Base-by-base conservation (phyloP, 2,888 invertebrate genomes). In the Furcula furcula region DNA sequence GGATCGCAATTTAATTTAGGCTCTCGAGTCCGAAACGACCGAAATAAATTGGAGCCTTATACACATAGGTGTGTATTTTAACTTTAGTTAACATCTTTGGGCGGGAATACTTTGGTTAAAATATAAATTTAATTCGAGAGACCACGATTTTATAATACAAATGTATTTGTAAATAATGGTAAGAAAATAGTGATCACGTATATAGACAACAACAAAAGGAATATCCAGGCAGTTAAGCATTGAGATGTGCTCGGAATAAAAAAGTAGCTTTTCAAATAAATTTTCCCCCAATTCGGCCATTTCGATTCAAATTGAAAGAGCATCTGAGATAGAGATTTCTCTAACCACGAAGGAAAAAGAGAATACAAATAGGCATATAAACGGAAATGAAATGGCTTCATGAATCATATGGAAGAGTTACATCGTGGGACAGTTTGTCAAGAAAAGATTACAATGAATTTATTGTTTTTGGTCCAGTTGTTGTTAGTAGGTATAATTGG, bases 271-370 rank as follows among this genome's bases (percentile, higher is more conserved):
- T 68, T 63, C 67, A 78, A 77, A 86, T 83, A 85, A 83, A 82
- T 83, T 78, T 81, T 76, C 72, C 74, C 64, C 74, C 76, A 72
- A 83, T 80, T 79, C 84, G 76, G 72, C 76, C 77, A 78, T 82
- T 84, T 79, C 81, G 69, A 84, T 85, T 85, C 79, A 80, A 85
- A 86, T 83, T 81, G 84, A 83, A 83, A 86, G 77, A 81, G 69
- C 76, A 79, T 80, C 74, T 73, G 70, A 75, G 71, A 82, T 79
- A 80, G 73, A 83, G 78, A 82, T 84, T 83, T 81, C 64, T 81
- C 75, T 82, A 79, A 80, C 79, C 80, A 65, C 78, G 70, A 69
- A 70, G 64, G 74, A 77, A 75, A n/a, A 65, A 76, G 67, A 76
- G 77, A 84, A 83, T 82, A 86, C 79, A 81, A 83, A 83, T 84